These are phyloP conservation scores for Bilobella aurantiaca DNA, from an alignment of 1,140 invertebrate species.

Conservation along the genomic window DNA sequence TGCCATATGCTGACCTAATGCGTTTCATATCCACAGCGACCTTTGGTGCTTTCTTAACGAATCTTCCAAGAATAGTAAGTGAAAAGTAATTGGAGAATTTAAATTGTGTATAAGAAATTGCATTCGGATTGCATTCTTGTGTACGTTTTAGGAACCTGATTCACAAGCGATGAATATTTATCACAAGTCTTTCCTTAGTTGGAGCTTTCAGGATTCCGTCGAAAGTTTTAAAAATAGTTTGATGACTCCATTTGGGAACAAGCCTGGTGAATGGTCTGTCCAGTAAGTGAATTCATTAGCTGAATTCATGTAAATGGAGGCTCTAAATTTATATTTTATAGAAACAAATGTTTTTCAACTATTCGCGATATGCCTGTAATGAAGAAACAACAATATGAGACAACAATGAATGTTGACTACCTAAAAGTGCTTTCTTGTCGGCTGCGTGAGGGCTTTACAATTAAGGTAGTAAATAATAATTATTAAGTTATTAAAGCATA, in stretches of 20 bases:
- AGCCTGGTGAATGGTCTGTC: slow-evolving; percentile 42
- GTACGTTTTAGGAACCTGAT: slow-evolving; percentile 36
- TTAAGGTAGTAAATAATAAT: slow-evolving; percentile 57
- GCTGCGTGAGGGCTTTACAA: slow-evolving; percentile 65
- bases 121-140: no score
- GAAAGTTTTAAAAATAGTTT: slow-evolving; percentile 34
- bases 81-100: background rate
- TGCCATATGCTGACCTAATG: slow-evolving; percentile 66
- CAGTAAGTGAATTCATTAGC: slow-evolving; percentile 36
- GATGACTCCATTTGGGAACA: slow-evolving; percentile 22
- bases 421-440: slow-evolving; percentile 61
- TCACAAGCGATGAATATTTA: slow-evolving; percentile 54
- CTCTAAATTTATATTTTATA: slow-evolving; percentile 35
- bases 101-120: slow-evolving; percentile 4
- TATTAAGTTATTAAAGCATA: no score
- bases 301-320: background rate
- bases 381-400: slow-evolving; percentile 56
- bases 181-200: slow-evolving; percentile 61
- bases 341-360: slow-evolving; percentile 51
- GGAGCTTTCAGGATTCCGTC: slow-evolving; percentile 55
- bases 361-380: slow-evolving; percentile 47
- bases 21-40: slow-evolving; percentile 68
- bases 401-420: slow-evolving; percentile 53
- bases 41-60: slow-evolving; percentile 59
- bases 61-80: slow-evolving; percentile 41